Base-by-base conservation (phyloP, 2,888 invertebrate genomes). In the Caenorhabditis afra region DNA sequence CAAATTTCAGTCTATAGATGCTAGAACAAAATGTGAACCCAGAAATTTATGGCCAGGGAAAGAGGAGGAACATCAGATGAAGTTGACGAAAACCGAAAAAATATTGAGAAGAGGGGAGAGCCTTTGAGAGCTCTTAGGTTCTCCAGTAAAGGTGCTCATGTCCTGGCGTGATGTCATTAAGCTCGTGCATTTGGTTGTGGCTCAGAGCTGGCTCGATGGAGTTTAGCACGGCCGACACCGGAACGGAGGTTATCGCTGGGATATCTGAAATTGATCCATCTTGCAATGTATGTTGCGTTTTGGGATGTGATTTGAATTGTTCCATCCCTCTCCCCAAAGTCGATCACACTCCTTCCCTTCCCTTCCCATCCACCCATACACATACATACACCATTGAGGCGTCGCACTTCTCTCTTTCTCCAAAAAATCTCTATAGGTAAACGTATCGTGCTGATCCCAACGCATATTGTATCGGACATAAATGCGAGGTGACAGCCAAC, bases 201-300 rank as follows among this genome's bases (percentile, higher is more conserved):
- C 79, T 58, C 20, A 68, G 57, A 0, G 79, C 68, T 50, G 71
- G 84, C 23, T 86, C 84, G 29, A 84, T 70, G 8, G 83, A 79
- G 65, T 78, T 84, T 47, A 86, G 73, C 29, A 86, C 85, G 10
- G 85, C 83, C 5, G 84, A 84, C n/a, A 85, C 85, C 18, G 84
- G 82, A 1, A 83, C 58, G 8, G 29, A 29, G 29, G 82, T 64
- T 16, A 84, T 68, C 41, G 81, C 71, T 74, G 83, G 66, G 76
- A 83, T 70, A 41, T 79, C 79, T 79, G 71, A 59, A 77, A 76
- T n/a, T n/a, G n/a, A n/a, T n/a, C n/a, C n/a, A n/a, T n/a, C n/a
- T n/a, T n/a, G n/a, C n/a, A n/a, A n/a, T n/a, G n/a, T n/a, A n/a
- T n/a, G n/a, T n/a, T n/a, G n/a, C n/a, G n/a, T n/a, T n/a, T n/a